Evolutionary conservation across 2,888 invertebrate genomes (phyloP).

Genomic region (Tanytarsus gracilentus): DNA sequence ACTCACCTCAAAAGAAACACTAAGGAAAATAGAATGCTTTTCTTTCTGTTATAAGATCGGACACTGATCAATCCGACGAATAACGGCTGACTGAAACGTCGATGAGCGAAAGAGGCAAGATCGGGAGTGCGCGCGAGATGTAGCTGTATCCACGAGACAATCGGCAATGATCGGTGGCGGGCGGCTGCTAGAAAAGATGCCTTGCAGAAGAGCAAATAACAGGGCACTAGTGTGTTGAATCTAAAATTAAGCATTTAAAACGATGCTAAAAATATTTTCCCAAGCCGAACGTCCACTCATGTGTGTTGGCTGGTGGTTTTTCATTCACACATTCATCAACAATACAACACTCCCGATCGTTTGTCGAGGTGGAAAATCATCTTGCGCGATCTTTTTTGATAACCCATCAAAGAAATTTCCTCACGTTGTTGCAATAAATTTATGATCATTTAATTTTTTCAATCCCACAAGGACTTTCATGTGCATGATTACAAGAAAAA

Average conservation of each 20-base stretch:
- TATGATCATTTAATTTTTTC: too few species aligned
- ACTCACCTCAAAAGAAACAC: slow-evolving; percentile 44
- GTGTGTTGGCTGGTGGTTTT: too few species aligned
- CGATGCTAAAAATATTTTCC: slow-evolving; percentile 27
- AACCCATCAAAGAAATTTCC: slow-evolving; percentile 2
- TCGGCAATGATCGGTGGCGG: slow-evolving; percentile 6
- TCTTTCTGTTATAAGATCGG: slow-evolving; percentile 37
- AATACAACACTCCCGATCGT: too few species aligned
- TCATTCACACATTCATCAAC: too few species aligned
- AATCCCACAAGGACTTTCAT: background rate
- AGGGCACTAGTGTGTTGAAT: slow-evolving; percentile 28
- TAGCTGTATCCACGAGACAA: background rate
- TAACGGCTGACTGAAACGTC: slow-evolving; percentile 42
- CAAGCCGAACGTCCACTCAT: too few species aligned
- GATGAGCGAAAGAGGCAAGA: slow-evolving; percentile 23
- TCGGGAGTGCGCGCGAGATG: slow-evolving; percentile 26
- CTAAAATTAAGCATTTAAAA: slow-evolving; percentile 24
- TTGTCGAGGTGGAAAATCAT: background rate
- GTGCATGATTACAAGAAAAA: background rate
- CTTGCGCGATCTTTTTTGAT: slow-evolving; percentile 11
- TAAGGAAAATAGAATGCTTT: slow-evolving; percentile 37
- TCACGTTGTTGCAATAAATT: background rate
- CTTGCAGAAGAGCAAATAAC: slow-evolving; percentile 10
- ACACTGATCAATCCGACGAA: slow-evolving; percentile 46
- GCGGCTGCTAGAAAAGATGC: slow-evolving; percentile 9